A percentile compares a stretch with the other conserved stretches of the same genome.
phyloP scores from a whole-genome alignment of 1,140 invertebrate genomes.

The Colletes latitarsis region DNA sequence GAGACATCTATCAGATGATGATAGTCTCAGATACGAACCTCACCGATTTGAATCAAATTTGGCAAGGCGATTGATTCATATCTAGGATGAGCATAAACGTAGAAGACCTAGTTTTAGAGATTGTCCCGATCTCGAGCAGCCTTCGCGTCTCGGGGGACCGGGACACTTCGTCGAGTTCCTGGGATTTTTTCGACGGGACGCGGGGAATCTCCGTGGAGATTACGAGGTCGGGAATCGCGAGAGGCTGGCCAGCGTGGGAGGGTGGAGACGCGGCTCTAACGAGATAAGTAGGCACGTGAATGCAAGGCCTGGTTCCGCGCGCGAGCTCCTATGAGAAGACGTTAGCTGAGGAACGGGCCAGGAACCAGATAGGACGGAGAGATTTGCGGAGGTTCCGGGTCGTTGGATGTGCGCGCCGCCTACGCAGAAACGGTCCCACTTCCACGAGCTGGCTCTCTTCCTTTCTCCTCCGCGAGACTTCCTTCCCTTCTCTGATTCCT shows the following conservation, averaged over 20 bases:
- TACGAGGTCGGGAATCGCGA: conserved; percentile 53
- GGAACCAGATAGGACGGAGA: conserved; percentile 54
- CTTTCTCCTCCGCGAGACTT: not conserved
- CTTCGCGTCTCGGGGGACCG: not conserved
- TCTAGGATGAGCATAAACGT: no score
- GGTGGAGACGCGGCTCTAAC: conserved; percentile 53
- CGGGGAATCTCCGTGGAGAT: conserved; percentile 39
- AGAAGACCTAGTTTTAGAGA: not conserved
- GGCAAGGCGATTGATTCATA: no score
- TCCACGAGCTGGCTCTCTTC: conserved; percentile 29
- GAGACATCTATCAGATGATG: no score
- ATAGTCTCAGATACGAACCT: no score
- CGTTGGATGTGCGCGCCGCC: conserved; percentile 54
- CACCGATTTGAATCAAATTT: no score
- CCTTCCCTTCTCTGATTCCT: not conserved
- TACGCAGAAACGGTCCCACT: conserved; percentile 43
- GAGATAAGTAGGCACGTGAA: conserved; percentile 58
- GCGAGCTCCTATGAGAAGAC: conserved; percentile 49
- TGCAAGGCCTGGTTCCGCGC: conserved; percentile 30
- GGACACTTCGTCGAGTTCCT: conserved; percentile 9
- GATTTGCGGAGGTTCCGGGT: conserved; percentile 57
- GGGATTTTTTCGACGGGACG: conserved; percentile 1
- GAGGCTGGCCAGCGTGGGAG: conserved; percentile 46
- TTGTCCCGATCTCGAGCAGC: not conserved
- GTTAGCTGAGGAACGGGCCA: conserved; percentile 45